Evolutionary conservation across 2,797 vertebrate species (phyloP), one percentile per base, ranked within the genome.

Genomic region (Nothura maculosa): DNA sequence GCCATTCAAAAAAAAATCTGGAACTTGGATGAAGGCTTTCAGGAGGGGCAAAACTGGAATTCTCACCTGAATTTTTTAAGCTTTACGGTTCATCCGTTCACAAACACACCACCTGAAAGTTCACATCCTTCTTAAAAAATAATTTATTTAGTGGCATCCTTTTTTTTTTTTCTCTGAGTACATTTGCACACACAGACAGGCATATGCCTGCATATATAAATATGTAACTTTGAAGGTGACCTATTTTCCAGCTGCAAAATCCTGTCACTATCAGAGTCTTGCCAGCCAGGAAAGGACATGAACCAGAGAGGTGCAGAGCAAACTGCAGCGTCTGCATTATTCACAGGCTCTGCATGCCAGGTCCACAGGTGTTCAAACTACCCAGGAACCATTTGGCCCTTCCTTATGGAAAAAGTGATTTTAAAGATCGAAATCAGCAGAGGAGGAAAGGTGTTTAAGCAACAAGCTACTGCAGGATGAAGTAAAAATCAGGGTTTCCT

Each of bases 311-410:
- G 38, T 48, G 74, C 32, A 50, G 63, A 60, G 52, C 43, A 42
- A 96, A 47, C 74, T 82, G 85, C 88, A 83, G 48, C 15, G 60
- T 90, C 62, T 88, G 92, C 89, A 66, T 93, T 88, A 96, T 87
- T 89, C 70, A 85, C 72, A 57, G 83, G 68, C 27, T 79, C 81
- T 40, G 64, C 64, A 77, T 48, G 82, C 94, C 89, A 70, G 66
- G 32, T 32, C 93, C 72, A 81, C 94, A 94, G 96, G 95, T 94
- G 93, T 93, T 94, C 88, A 87, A 89, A 92, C 79, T 91, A 55
- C 87, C 57, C 88, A 82, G 83, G 84, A 94, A 92, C 13, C 22
- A 78, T 63, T 89, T 86, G 92, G 85, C 62, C 81, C 62, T 16
- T 43, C 85, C 48, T 58, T 18, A 76, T 1, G 85, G 91, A 95